These are phyloP conservation scores for Melinopterus prodromus DNA, from an alignment of 2,888 invertebrate species.

Conservation along the genomic window DNA sequence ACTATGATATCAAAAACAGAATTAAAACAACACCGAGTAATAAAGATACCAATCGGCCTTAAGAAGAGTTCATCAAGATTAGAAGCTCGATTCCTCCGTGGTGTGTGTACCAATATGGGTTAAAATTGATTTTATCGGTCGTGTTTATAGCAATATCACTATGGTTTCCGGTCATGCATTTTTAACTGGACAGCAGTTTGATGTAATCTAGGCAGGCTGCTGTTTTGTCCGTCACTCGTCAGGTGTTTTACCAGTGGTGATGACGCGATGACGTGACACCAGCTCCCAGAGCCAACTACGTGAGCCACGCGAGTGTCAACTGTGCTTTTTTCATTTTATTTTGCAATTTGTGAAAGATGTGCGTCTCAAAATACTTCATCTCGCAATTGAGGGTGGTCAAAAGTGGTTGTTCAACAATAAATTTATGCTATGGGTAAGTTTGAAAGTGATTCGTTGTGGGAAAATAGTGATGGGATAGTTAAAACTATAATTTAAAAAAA, in stretches of 20 bases:
- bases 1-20: too few species aligned
- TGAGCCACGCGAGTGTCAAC: neutral
- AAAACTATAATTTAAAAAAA: too few species aligned
- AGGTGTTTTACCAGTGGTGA: neutral
- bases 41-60: too few species aligned
- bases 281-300: neutral
- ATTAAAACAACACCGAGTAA: too few species aligned
- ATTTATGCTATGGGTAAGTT: neutral
- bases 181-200: constrained; percentile 44
- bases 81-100: neutral
- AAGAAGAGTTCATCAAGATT: neutral
- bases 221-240: constrained; percentile 10
- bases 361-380: neutral
- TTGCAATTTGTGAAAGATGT: neutral
- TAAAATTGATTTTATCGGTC: constrained; percentile 57
- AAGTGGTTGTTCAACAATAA: neutral
- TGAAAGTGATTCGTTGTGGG: neutral
- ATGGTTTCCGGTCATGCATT: constrained; percentile 49
- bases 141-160: constrained; percentile 54
- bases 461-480: too few species aligned
- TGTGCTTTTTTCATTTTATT: neutral
- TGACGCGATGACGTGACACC: neutral
- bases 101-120: constrained; percentile 37
- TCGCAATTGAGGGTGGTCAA: neutral
- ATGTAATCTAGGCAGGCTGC: constrained; percentile 16